phyloP scores from a whole-genome alignment of 2,888 invertebrate genomes.

The Eupithecia insigniata region DNA sequence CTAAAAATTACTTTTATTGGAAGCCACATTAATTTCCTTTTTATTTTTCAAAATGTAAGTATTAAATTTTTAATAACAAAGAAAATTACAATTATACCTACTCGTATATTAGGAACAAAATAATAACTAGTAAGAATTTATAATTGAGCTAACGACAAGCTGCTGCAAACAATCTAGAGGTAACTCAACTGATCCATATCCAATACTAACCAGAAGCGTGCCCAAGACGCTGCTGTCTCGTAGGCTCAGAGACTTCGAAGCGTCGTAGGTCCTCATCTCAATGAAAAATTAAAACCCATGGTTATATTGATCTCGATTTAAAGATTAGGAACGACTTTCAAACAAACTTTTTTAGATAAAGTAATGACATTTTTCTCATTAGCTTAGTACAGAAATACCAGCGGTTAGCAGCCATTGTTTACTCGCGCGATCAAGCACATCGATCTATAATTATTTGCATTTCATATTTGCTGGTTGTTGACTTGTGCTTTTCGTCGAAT shows the following conservation, averaged over 20 bases:
- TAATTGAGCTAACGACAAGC: background rate
- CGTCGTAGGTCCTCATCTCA: too few relatives aligned
- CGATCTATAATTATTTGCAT: constrained; percentile 39
- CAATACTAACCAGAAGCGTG: too few relatives aligned
- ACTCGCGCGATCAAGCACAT: background rate
- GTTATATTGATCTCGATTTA: background rate
- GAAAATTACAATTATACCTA: background rate
- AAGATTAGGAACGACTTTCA: background rate
- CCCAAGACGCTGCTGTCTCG: too few relatives aligned
- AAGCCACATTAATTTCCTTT: background rate
- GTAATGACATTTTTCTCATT: background rate
- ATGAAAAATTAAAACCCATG: too few relatives aligned
- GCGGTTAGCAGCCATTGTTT: constrained; percentile 1
- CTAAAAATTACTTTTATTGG: background rate
- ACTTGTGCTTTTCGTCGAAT: constrained; percentile 21
- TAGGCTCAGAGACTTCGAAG: too few relatives aligned
- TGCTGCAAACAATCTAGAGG: too few relatives aligned
- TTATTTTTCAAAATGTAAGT: too few relatives aligned
- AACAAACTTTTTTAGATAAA: background rate
- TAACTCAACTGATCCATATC: too few relatives aligned
- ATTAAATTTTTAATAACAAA: too few relatives aligned
- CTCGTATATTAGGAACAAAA: background rate
- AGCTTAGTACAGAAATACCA: background rate
- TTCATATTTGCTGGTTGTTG: constrained; percentile 28
- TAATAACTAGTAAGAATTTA: too few relatives aligned